phyloP scores from a whole-genome alignment of 2,797 vertebrate species.

The Pitangus sulphuratus region DNA sequence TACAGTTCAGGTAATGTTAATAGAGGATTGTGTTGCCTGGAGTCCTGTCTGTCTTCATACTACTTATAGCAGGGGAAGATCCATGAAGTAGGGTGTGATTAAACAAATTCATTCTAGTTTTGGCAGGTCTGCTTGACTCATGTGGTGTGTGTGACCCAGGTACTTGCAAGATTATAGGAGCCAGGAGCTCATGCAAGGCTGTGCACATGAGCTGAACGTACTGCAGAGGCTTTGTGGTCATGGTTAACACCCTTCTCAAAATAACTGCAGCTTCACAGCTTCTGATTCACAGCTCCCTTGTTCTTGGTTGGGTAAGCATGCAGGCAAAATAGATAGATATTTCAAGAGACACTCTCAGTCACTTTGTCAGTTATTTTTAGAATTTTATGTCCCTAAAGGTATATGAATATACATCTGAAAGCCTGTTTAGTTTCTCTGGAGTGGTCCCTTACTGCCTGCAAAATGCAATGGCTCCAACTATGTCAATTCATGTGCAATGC shows the following conservation, averaged over 20 bases:
- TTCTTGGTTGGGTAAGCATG: neutral
- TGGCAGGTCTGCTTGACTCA: neutral
- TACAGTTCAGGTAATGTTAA: neutral
- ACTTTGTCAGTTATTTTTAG: slow-evolving; percentile 14
- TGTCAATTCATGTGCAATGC: neutral
- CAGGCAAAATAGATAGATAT: neutral
- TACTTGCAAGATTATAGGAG: neutral
- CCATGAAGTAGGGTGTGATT: neutral
- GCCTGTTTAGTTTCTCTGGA: neutral
- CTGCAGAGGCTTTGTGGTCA: neutral
- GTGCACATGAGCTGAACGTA: rapidly evolving
- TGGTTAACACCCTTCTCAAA: neutral
- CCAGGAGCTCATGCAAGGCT: neutral
- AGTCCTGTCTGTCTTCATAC: neutral
- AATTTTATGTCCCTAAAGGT: neutral
- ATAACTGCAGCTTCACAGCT: neutral
- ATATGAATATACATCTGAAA: slow-evolving; percentile 3
- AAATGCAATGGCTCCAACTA: neutral
- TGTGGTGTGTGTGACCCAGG: rapidly evolving
- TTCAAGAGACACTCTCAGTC: slow-evolving; percentile 1
- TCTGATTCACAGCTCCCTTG: neutral
- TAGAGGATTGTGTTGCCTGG: neutral
- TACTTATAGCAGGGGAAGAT: neutral
- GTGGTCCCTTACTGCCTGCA: neutral
- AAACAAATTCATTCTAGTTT: neutral